Evolutionary conservation across 2,113 vertebrate genomes (phyloP), one percentile per base, ranked within the genome.

Genomic region (Tachuris rubrigastra): DNA sequence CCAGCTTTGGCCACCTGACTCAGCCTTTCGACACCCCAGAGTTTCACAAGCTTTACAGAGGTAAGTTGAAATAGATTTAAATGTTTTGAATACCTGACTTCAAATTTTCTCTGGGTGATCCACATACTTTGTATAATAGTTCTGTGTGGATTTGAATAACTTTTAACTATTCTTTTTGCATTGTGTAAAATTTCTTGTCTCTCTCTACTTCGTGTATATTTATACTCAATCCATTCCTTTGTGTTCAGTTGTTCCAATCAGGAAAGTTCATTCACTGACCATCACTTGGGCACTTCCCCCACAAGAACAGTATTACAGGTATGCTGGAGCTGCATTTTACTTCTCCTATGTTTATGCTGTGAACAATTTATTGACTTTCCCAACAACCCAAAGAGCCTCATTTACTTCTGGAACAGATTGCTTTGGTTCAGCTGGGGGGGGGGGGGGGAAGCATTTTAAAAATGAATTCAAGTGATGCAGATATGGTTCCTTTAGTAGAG

Each of bases 211-310:
- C 2, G 1, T 8, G 5, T 87, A 1, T 83, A 27, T 92, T 87
- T 85, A 37, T 83, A 46, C 41, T 92, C 18, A 85, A 20, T 92
- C 10, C 12, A 60, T 90, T 28, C 79, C 42, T 90, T 97, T 97
- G 88, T 97, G 37, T 98, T 55, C 97, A 99, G 99, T 99, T 97
- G 98, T 99, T 96, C 99, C 99, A 59, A 98, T 99, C 96, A 98
- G 98, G 97, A 99, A 99, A 76, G 98, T 99, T 89, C 99, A 99
- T 55, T 99, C 98, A 84, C 77, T 99, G 97, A 99, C 97, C 91
- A 98, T 99, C 97, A 99, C 98, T 71, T 99, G 99, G 99, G 99
- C 99, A 6, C 98, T 99, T 65, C 99, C 99, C 1, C 99, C 99
- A 17, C 99, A 99, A 87, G 98, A 98, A 25, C 97, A 98, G 62